Conservation (phyloP, 2,113 vertebrate species). For the Anthoscopus minutus region DNA sequence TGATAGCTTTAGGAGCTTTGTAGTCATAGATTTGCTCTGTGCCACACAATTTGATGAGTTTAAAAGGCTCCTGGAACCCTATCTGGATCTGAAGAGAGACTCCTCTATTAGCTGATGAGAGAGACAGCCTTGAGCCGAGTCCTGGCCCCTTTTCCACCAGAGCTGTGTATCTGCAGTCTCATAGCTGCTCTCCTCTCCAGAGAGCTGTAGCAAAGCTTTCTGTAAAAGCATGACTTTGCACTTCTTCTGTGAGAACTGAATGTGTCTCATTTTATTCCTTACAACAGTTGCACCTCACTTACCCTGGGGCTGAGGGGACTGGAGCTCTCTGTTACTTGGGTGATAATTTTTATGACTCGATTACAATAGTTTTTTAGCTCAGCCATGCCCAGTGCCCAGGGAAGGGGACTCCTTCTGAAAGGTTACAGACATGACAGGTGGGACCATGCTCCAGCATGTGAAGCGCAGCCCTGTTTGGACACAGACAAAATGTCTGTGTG, state of each 20-base stretch:
- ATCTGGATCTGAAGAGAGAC: not conserved
- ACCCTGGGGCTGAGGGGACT: not conserved
- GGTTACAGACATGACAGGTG: not conserved
- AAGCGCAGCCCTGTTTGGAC: fast-evolving
- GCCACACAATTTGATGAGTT: not conserved
- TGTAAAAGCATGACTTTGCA: conserved; percentile 12
- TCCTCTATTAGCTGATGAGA: not conserved
- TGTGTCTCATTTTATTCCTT: not conserved
- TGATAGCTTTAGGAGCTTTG: not conserved
- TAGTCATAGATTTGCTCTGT: not conserved
- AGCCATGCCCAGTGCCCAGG: not conserved
- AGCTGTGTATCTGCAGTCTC: not conserved
- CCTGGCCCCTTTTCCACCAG: not conserved
- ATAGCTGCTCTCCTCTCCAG: not conserved
- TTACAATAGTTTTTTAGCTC: not conserved
- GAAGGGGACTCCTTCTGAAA: not conserved
- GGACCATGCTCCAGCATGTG: not conserved
- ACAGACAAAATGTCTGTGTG: not conserved
- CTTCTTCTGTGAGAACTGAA: not conserved
- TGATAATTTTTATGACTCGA: not conserved
- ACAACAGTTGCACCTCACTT: not conserved
- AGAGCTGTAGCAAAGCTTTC: not conserved
- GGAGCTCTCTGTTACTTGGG: not conserved
- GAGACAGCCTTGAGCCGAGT: not conserved
- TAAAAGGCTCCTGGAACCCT: not conserved